Evolutionary conservation across 1,140 invertebrate genomes (phyloP).

Genomic region (Pentalonia nigronervosa): DNA sequence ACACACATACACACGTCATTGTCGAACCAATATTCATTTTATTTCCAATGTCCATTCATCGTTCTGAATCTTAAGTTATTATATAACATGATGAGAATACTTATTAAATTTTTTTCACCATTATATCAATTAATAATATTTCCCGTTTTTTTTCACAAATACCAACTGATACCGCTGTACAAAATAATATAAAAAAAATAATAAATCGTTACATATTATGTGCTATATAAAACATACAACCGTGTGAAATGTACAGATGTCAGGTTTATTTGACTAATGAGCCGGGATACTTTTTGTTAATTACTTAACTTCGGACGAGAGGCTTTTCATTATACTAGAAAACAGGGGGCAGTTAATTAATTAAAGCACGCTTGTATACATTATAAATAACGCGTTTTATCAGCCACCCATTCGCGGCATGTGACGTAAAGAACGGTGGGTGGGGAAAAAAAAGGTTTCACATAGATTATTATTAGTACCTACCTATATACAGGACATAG

Average conservation of each 20-base stretch:
- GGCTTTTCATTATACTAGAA: conserved; percentile 50
- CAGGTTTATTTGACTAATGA: conserved; percentile 56
- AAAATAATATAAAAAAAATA: neutral
- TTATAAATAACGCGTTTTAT: conserved; percentile 57
- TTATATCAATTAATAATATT: neutral
- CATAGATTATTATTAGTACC: conserved; percentile 40
- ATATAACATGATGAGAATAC: neutral
- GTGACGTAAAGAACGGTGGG: neutral
- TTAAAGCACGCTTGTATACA: conserved; percentile 52
- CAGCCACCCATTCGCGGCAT: conserved; percentile 14
- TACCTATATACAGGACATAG: neutral
- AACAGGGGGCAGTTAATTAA: conserved; percentile 48
- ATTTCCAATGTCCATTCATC: neutral
- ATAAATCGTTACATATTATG: neutral
- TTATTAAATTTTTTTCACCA: neutral
- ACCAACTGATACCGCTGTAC: neutral
- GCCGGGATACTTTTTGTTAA: conserved; percentile 48
- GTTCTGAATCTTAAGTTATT: neutral
- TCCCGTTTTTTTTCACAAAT: neutral
- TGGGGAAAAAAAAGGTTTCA: conserved; percentile 26
- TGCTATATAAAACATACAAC: neutral
- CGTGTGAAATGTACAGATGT: conserved; percentile 51
- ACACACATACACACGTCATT: neutral
- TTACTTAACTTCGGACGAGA: conserved; percentile 55
- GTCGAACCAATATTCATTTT: neutral